phyloP scores from a whole-genome alignment of 2,113 vertebrate genomes.

The Alectura lathami region DNA sequence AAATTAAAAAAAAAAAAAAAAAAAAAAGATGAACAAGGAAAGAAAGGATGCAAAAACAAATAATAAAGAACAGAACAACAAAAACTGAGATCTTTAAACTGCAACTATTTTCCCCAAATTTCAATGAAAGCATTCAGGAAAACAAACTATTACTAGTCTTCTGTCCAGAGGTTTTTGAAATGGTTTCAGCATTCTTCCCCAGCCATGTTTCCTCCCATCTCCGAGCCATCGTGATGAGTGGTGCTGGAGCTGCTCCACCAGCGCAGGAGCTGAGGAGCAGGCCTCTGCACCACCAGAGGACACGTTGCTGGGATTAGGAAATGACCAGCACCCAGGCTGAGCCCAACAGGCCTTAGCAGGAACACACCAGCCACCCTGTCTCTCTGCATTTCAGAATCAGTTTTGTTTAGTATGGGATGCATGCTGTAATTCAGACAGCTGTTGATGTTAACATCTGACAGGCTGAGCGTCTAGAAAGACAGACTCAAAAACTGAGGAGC shows the following conservation, averaged over 20 bases:
- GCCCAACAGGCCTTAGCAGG: neutral
- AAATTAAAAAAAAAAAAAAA: neutral
- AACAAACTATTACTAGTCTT: conserved; percentile 58
- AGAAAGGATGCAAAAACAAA: neutral
- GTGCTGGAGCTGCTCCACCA: neutral
- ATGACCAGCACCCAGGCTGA: neutral
- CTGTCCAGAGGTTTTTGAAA: conserved; percentile 42
- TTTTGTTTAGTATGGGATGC: neutral
- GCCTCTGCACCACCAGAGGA: neutral
- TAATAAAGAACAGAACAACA: neutral
- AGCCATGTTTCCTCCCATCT: neutral
- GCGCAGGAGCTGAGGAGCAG: neutral
- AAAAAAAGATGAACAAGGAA: neutral
- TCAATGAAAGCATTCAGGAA: conserved; percentile 44
- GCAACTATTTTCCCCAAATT: conserved; percentile 53
- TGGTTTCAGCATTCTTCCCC: conserved; percentile 34
- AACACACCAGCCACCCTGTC: neutral
- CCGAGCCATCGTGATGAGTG: conserved; percentile 36
- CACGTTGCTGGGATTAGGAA: neutral
- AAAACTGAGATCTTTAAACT: conserved; percentile 44
- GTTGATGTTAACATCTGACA: neutral
- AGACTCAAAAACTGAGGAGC: neutral
- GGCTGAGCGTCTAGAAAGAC: neutral
- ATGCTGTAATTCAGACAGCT: neutral
- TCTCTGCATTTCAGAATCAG: neutral